These are phyloP conservation scores for Heliconius cydno DNA, from an alignment of 2,888 invertebrate species.

Conservation along the genomic window DNA sequence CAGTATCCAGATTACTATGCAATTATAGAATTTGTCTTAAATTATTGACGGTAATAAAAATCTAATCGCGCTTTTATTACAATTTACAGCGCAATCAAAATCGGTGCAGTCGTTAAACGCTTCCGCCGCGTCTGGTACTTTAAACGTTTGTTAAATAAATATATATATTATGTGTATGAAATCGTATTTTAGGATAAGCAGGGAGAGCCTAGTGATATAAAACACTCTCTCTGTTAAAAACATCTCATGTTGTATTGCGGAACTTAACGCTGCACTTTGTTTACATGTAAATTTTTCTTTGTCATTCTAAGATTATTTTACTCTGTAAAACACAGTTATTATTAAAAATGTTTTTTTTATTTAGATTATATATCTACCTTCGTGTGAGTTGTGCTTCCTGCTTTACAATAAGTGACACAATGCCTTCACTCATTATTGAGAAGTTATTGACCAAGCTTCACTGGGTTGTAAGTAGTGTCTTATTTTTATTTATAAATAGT, in stretches of 20 bases:
- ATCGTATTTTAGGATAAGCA: too few species aligned
- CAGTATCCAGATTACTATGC: not conserved
- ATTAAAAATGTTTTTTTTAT: not conserved
- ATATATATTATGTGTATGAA: not conserved
- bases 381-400: conserved; percentile 2
- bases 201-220: too few species aligned
- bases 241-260: not conserved
- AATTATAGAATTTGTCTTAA: conserved; percentile 10
- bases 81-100: conserved; percentile 25
- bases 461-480: conserved; percentile 60
- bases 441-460: conserved; percentile 62
- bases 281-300: not conserved
- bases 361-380: conserved; percentile 26
- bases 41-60: conserved; percentile 25
- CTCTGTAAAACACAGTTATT: conserved; percentile 6
- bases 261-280: not conserved
- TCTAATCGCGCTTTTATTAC: conserved; percentile 30
- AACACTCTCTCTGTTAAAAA: too few species aligned
- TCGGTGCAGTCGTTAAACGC: conserved; percentile 30
- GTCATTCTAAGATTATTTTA: not conserved
- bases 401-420: conserved; percentile 40
- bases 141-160: not conserved
- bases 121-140: conserved; percentile 32
- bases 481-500: not conserved
- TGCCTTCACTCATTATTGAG: conserved; percentile 68